Base-by-base conservation (phyloP, 2,888 invertebrate genomes). In the Nomada ferruginata region DNA sequence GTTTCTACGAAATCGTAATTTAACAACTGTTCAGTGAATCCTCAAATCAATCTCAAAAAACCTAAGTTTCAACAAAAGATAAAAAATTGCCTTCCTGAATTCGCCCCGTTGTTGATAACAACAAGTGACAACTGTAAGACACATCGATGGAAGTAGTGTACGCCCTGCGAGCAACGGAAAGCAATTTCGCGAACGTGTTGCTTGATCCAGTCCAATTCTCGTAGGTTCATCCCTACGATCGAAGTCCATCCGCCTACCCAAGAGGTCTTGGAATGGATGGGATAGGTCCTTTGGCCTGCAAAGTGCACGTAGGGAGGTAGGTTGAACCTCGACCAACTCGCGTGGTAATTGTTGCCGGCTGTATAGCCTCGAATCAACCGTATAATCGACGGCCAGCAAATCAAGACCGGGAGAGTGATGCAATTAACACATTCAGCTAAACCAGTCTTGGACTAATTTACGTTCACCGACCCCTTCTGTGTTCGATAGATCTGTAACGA, bases 351-450 rank as follows among this genome's bases (percentile, higher is more conserved):
- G 86, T 81, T 81, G 70, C 78, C 71, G 68, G 74, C 69, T 78
- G 82, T 59, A 57, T 63, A 69, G 79, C 61, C 64, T 78, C 64
- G 84, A 81, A 87, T 87, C 85, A 82, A 85, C 82, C 83, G 84
- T 85, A 74, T 79, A 83, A 88, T 88, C 85, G 85, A 29, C 69
- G 79, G 70, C 68, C 78, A 72, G 76, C 83, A 83, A 88, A 89
- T 89, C 89, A 86, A 80, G 79, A 52, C 79, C 75, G 15, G 61
- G 68, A 78, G 73, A 82, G 76, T 84, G 80, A 81, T 76, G 85
- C 87, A 90, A 90, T 90, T 90, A 90, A 87, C 87, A 88, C 85
- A 85, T 88, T 84, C 73, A 85, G 70, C 82, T 77, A 72, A 89
- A 87, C 85, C 86, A 84, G 87, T 87, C 82, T 77, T 57, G 60